Conservation (phyloP, 2,888 invertebrate genomes). For the Nephrotoma guestfalica region DNA sequence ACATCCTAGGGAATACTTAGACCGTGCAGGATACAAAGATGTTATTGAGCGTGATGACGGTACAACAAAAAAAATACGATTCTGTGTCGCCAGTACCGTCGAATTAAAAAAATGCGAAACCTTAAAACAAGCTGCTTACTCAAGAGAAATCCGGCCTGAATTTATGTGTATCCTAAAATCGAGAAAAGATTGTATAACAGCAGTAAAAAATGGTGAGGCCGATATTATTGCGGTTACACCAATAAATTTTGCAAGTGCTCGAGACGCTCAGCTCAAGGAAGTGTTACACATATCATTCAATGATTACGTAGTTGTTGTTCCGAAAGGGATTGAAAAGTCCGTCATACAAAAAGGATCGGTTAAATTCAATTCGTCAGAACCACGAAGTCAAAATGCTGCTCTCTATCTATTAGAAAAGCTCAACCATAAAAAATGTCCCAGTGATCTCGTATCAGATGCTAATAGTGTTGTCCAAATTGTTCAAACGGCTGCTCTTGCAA, state of each 20-base stretch:
- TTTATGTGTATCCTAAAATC: constrained; percentile 58
- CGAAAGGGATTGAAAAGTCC: constrained; percentile 20
- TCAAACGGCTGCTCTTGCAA: constrained; percentile 21
- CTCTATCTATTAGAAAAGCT: constrained; percentile 25
- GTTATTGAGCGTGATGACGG: constrained; percentile 61
- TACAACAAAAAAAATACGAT: constrained; percentile 46
- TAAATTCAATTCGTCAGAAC: constrained; percentile 20
- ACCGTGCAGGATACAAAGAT: constrained; percentile 49
- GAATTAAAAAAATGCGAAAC: constrained; percentile 61
- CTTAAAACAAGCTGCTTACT: constrained; percentile 55
- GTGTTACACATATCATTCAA: constrained; percentile 24
- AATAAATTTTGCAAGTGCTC: constrained; percentile 17
- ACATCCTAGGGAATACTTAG: constrained; percentile 41
- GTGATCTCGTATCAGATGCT: constrained; percentile 10
- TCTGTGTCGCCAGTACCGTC: constrained; percentile 50
- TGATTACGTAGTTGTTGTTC: constrained; percentile 25
- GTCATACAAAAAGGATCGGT: constrained; percentile 16
- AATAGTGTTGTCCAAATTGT: constrained; percentile 23
- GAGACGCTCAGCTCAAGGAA: constrained; percentile 21
- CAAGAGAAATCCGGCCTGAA: constrained; percentile 63
- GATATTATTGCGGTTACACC: constrained; percentile 19
- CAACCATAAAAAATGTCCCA: constrained; percentile 20
- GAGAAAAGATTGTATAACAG: constrained; percentile 35
- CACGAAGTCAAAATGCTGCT: constrained; percentile 24
- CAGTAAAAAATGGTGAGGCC: constrained; percentile 20